Base-by-base conservation (phyloP, 2,888 invertebrate genomes). In the Clepsis dumicolana region DNA sequence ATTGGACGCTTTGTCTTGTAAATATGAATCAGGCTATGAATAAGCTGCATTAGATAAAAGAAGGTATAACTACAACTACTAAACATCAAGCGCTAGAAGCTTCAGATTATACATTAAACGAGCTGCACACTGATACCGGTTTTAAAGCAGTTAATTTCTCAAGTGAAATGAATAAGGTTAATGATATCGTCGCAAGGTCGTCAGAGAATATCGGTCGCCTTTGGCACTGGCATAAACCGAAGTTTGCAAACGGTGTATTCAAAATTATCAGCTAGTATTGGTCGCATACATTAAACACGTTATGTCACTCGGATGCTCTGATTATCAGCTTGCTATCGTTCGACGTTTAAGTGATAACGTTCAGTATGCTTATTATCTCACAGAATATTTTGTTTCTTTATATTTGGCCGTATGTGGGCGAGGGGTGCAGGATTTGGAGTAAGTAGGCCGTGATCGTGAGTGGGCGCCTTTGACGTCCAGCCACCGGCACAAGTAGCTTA, bases 261-360 rank as follows among this genome's bases (percentile, higher is more conserved):
- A 52, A 29, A 57, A 56, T 29, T 14, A 59, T 25, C 21, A 21
- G 35, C 24, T 54, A 24, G 25, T 62, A 57, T 67, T 38, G 38
- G 48, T 29, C 62, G 62, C 50, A 57, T 67, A 60, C 53, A 57
- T 67, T 50, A 67, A 48, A 67, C 62, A 27, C 35, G 62, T 62
- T 66, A 62, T 66, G 66, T 66, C 66, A 66, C 35, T 41, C 25
- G 41, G 61, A 29, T 48, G 61, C 25, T 66, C 48, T 21, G 54
- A 66, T 50, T 57, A 57, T 67, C 62, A 21, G 48, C 21, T 8
- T 29, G 50, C 48, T 63, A 65, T 65, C 52, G 50, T 57, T 27
- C 50, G 50, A 48, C 62, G 18, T 35, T 29, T 41, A 65, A 27
- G 24, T 50, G 67, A 67, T 67, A 63, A 63, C 48, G 41, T 61